phyloP scores from a whole-genome alignment of 2,797 vertebrate species.

The Cirrhinus molitorella region DNA sequence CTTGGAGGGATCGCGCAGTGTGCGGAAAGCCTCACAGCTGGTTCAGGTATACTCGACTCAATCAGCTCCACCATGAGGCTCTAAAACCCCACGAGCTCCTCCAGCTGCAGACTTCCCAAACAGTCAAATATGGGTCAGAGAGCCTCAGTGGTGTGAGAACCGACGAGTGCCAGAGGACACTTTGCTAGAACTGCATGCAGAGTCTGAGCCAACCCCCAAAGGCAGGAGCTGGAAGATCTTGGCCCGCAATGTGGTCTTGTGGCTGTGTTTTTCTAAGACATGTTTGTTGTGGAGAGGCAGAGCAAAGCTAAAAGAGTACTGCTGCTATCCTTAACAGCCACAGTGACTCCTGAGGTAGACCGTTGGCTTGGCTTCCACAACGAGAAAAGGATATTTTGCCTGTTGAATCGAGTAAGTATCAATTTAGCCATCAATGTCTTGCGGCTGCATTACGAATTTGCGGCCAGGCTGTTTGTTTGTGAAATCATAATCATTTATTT shows the following conservation, averaged over 20 bases:
- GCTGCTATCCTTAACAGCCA: constrained; percentile 54
- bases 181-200: constrained; percentile 37
- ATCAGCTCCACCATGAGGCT: constrained; percentile 34
- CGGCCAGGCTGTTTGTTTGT: constrained; percentile 46
- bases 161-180: constrained; percentile 37
- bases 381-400: constrained; percentile 52
- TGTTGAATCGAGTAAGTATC: constrained; percentile 47
- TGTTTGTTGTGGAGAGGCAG: constrained; percentile 58
- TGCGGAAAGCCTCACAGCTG: constrained; percentile 35
- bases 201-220: constrained; percentile 46
- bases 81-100: constrained; percentile 10
- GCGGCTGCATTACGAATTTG: constrained; percentile 46
- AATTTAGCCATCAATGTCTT: constrained; percentile 59
- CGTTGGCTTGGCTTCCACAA: constrained; percentile 44
- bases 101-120: constrained; percentile 47
- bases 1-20: background rate
- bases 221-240: constrained; percentile 42
- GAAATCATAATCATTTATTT: constrained; percentile 51
- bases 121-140: constrained; percentile 50
- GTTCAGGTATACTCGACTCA: constrained; percentile 37
- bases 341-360: constrained; percentile 57
- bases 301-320: constrained; percentile 50
- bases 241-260: constrained; percentile 53
- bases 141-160: constrained; percentile 45
- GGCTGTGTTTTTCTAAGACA: constrained; percentile 56